Base-by-base conservation (phyloP, 2,797 vertebrate genomes). In the Oryzias sinensis region DNA sequence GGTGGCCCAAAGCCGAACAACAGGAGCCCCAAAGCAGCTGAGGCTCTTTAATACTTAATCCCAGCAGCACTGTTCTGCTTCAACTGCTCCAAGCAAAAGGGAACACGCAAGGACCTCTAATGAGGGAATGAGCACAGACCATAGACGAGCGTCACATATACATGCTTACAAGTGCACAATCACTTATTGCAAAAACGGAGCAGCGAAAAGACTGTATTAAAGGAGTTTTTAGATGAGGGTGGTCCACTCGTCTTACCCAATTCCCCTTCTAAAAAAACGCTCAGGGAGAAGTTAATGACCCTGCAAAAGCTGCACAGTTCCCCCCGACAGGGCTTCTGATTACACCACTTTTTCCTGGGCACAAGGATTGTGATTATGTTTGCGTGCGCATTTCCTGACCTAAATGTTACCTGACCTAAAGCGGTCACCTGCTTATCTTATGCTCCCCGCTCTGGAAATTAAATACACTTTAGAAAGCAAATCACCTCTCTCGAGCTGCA, bases 31-130 rank as follows among this genome's bases (percentile, higher is more conserved):
- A 56, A 65, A 72, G 82, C 79, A 86, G 82, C 83, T 80, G 80
- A 76, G 79, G 77, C 82, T 82, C 80, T 88, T 87, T 80, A 87
- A 87, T 84, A 75, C 79, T 72, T 83, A 87, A 88, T 91, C 87
- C 86, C 78, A 3, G 63, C 50, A 67, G 76, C 62, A 81, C 72
- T 59, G 78, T 75, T 66, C 69, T 59, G 72, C 68, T 59, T 51
- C 14, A 59, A 62, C 67, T 55, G 70, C 60, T 65, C 67, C 55
- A 65, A 74, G 76, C 68, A 52, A 71, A 59, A 66, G 65, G 59
- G 48, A 16, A 18, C 46, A 29, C 29, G 25, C 58, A 74, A 75
- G 66, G 74, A 61, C 68, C 48, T 49, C 74, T 85, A 82, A 85
- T 81, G 81, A 82, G 63, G 65, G 61, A 73, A 70, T 58, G 50